phyloP scores from a whole-genome alignment of 2,113 vertebrate species.

The Nannobrachium achirus region DNA sequence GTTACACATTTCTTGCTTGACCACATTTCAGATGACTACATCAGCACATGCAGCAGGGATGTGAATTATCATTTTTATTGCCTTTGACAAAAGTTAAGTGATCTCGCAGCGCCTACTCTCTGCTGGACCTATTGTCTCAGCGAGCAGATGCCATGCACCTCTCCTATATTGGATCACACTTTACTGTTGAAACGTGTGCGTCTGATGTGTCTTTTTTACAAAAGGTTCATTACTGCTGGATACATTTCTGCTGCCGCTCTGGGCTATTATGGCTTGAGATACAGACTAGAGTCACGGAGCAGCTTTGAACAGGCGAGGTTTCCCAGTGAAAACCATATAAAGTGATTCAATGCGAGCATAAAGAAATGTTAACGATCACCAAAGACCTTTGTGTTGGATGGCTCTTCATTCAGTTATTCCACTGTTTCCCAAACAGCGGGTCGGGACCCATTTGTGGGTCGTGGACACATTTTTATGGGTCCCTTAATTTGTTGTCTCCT shows the following conservation, averaged over 20 bases:
- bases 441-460: no score
- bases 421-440: no score
- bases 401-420: constrained; percentile 49
- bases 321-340: constrained; percentile 83
- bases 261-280: constrained; percentile 88
- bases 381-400: constrained; percentile 76
- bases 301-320: constrained; percentile 82
- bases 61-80: constrained; percentile 52
- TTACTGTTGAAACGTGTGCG: constrained; percentile 85
- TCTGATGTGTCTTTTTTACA: constrained; percentile 90
- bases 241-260: constrained; percentile 90
- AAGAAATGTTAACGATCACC: constrained; percentile 78
- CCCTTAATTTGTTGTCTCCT: no score
- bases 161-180: constrained; percentile 84
- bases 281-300: constrained; percentile 84
- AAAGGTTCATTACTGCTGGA: constrained; percentile 91
- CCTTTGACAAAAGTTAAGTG: constrained; percentile 46
- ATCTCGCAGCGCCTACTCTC: constrained; percentile 55
- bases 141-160: constrained; percentile 81
- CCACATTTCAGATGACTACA: constrained; percentile 22
- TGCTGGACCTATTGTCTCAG: constrained; percentile 54
- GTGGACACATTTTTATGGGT: no score
- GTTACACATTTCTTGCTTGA: constrained; percentile 9
- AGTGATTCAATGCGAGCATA: constrained; percentile 82
- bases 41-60: not conserved